Conservation (phyloP, 2,113 vertebrate species). For the Pycnonotus jocosus region DNA sequence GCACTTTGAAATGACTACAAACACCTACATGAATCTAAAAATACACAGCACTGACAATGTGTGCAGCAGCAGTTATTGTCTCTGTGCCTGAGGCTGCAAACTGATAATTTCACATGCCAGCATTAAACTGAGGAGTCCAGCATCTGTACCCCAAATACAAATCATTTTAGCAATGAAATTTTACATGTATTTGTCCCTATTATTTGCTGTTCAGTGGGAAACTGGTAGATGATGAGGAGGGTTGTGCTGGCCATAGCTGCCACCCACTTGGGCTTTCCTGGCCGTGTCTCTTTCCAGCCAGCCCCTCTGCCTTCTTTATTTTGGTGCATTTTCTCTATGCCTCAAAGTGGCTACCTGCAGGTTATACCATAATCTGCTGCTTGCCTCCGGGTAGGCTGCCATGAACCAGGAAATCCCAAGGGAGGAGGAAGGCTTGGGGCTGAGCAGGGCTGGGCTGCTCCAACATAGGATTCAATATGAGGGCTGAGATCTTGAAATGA, state of each 20-base stretch:
- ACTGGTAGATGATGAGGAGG: background rate
- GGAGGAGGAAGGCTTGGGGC: background rate
- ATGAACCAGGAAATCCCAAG: background rate
- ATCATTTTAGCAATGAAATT: background rate
- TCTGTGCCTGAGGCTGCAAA: background rate
- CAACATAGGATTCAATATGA: background rate
- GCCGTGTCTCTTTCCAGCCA: background rate
- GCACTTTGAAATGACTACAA: background rate
- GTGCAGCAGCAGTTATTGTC: background rate
- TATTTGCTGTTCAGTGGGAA: background rate
- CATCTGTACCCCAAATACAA: background rate
- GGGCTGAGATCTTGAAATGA: background rate
- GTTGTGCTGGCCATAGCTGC: background rate
- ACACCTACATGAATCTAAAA: slow-evolving; percentile 42
- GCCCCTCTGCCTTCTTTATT: background rate
- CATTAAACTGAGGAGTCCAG: background rate
- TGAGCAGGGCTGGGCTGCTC: background rate
- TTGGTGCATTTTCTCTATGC: background rate
- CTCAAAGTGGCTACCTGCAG: background rate
- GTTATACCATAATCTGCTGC: background rate
- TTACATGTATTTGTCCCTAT: background rate
- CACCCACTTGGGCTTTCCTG: background rate
- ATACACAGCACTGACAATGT: background rate
- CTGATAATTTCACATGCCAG: background rate
- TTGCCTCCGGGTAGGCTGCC: background rate